phyloP scores from a whole-genome alignment of 2,797 vertebrate species.

The Sebastolobus altivelis region DNA sequence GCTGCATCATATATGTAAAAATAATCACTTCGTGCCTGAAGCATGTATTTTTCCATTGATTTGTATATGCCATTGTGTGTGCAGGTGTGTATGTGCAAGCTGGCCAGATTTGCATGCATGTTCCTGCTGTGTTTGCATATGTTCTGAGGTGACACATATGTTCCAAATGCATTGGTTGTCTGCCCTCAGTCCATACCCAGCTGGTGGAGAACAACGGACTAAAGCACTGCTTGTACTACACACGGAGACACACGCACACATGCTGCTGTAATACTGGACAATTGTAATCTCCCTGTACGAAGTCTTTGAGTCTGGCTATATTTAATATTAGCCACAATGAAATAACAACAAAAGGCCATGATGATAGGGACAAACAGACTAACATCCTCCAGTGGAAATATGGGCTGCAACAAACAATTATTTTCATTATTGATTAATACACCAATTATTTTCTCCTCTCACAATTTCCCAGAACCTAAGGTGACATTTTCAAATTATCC shows the following conservation, averaged over 20 bases:
- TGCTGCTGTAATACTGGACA: too few relatives aligned
- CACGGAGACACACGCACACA: too few relatives aligned
- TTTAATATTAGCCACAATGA: not conserved
- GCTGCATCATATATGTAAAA: not conserved
- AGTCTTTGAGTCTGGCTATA: too few relatives aligned
- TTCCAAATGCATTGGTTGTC: not conserved
- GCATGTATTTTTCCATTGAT: not conserved
- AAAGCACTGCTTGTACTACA: not conserved
- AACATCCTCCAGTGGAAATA: not conserved
- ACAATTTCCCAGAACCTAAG: not conserved
- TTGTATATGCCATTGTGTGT: not conserved
- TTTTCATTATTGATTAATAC: not conserved
- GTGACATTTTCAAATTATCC: not conserved
- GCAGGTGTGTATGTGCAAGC: not conserved
- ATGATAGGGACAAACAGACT: not conserved
- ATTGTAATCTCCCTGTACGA: too few relatives aligned
- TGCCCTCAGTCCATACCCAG: constrained; percentile 26
- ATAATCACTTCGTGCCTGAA: not conserved
- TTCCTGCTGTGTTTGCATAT: constrained; percentile 34
- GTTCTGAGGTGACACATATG: constrained; percentile 16
- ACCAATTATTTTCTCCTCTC: not conserved
- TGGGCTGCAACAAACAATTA: not conserved
- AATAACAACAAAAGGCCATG: too few relatives aligned
- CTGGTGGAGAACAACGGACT: constrained; percentile 20
- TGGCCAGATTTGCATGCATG: constrained; percentile 4